Evolutionary conservation across 2,113 vertebrate species (phyloP).

Genomic region (Tricholaema leucomelas): DNA sequence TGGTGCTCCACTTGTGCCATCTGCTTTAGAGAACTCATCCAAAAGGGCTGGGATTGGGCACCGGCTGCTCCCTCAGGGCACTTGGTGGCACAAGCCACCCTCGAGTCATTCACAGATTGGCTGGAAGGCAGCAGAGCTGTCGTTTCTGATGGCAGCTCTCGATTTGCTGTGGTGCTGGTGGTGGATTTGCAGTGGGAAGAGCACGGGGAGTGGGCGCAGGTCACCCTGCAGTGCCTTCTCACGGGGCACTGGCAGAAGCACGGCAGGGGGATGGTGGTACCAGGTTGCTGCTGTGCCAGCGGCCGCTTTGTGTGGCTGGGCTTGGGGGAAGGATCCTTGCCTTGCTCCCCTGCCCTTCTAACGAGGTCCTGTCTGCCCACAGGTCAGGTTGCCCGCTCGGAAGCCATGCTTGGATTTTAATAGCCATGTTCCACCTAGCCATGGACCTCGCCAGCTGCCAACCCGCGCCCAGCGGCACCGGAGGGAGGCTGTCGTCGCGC

Average conservation of each 20-base stretch:
- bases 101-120: rapidly evolving
- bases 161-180: rapidly evolving
- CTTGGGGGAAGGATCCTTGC: rapidly evolving
- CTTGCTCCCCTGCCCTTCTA: neutral
- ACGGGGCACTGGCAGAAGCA: rapidly evolving
- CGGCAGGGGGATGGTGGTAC: rapidly evolving
- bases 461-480: conserved; percentile 33
- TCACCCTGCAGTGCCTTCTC: rapidly evolving
- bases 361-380: conserved; percentile 37
- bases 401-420: conserved; percentile 83
- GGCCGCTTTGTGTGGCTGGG: neutral
- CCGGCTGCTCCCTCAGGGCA: rapidly evolving
- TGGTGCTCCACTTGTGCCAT: rapidly evolving
- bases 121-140: rapidly evolving
- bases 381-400: conserved; percentile 77
- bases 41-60: neutral
- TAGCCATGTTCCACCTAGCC: conserved; percentile 82
- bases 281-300: rapidly evolving
- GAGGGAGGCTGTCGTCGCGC: conserved; percentile 57
- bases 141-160: rapidly evolving
- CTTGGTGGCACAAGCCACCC: neutral
- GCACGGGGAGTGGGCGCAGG: rapidly evolving
- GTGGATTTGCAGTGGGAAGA: neutral
- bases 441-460: conserved; percentile 77
- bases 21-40: neutral